phyloP scores from a whole-genome alignment of 2,888 invertebrate genomes.

The Troides helena region DNA sequence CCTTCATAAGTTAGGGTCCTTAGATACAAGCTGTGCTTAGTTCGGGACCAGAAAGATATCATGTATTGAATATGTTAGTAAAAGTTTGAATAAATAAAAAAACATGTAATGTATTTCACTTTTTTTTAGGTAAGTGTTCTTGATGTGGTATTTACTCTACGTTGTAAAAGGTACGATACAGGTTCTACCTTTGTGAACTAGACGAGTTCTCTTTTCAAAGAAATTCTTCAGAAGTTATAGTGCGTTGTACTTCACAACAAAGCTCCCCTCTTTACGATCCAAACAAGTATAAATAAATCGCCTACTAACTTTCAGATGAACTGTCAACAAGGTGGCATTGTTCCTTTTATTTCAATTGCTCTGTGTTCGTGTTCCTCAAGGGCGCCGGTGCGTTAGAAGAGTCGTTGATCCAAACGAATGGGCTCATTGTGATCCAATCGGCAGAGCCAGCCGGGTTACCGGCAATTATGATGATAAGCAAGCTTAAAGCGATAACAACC shows the following conservation, averaged over 20 bases:
- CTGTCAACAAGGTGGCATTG: slow-evolving; percentile 10
- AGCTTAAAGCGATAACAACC: neutral
- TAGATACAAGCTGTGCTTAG: too few species aligned
- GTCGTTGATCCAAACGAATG: slow-evolving; percentile 27
- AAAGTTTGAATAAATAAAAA: too few species aligned
- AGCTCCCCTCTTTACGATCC: slow-evolving; percentile 2
- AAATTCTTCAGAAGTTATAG: neutral
- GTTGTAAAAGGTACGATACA: too few species aligned
- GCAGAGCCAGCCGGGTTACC: slow-evolving; percentile 5
- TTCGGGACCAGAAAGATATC: too few species aligned
- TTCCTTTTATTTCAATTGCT: slow-evolving; percentile 19
- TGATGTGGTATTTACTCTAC: too few species aligned
- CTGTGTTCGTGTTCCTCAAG: slow-evolving; percentile 13
- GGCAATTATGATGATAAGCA: slow-evolving; percentile 10
- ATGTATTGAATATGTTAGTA: too few species aligned
- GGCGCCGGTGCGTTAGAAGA: slow-evolving; percentile 10
- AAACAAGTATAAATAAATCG: slow-evolving; percentile 16
- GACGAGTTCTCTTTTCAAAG: too few species aligned
- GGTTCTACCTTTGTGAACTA: too few species aligned
- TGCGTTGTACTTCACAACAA: slow-evolving; percentile 1
- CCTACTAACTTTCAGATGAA: slow-evolving; percentile 14
- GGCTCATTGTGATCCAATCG: slow-evolving; percentile 30
- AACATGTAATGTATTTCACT: too few species aligned
- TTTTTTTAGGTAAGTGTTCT: too few species aligned
- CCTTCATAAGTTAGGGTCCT: too few species aligned